Evolutionary conservation across 2,888 invertebrate species (phyloP), one percentile per base, ranked within the genome.

Genomic region (Tridacna crocea): DNA sequence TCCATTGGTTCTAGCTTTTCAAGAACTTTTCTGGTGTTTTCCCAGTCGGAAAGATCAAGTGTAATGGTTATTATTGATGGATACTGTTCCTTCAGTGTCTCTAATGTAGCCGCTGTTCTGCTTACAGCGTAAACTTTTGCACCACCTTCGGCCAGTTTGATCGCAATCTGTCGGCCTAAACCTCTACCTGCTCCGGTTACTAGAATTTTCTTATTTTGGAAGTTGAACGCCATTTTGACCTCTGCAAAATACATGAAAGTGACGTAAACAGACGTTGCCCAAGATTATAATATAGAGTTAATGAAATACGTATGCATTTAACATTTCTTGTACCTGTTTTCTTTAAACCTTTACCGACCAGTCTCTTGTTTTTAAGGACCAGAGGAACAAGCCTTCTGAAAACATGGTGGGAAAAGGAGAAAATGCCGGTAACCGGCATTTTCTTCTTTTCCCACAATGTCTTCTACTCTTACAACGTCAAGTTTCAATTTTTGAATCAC

Each of bases 131-230:
- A 96, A 48, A 98, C 97, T 87, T 96, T 96, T 0, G 96, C 97
- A n/a, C 97, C 97, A 85, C 95, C 96, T 91, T 95, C 95, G 85
- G 96, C 96, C 84, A 98, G 93, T 88, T 96, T 96, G 85, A 96
- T 95, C 3, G 96, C 97, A 72, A 97, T 95, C 17, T 96, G 97
- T 91, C 96, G 95, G 0, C 97, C 97, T 87, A 97, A 95, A 97
- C 98, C 98, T 96, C 96, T 96, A 46, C 97, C 97, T 73, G 97
- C 98, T 79, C 98, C 98, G 80, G 98, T 98, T 2, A 98, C 97
- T 75, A 98, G 95, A 92, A 97, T 96, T 79, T 96, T 96, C 95
- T 97, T 98, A 81, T 96, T 96, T 13, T 46, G 58, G 55, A 85
- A 85, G 26, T 85, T 77, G 61, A 85, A 85, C 15, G 79, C 48